These are phyloP conservation scores for Dermolepida albohirtum DNA, from an alignment of 2,888 invertebrate species.

Conservation along the genomic window DNA sequence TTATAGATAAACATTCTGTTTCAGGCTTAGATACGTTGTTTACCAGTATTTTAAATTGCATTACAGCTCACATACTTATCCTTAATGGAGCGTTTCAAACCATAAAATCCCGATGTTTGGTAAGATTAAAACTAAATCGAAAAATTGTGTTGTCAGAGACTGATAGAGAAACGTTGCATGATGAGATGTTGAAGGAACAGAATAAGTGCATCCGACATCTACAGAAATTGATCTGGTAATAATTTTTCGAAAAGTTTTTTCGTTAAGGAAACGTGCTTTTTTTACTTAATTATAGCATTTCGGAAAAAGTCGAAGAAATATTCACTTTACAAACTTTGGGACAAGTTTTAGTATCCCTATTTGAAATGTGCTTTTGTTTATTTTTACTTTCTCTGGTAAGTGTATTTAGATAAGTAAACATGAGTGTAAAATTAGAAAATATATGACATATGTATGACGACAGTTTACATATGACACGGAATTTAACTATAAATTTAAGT, in stretches of 20 bases:
- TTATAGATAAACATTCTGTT: slow-evolving; percentile 15
- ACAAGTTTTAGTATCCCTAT: slow-evolving; percentile 54
- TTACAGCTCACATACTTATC: slow-evolving; percentile 52
- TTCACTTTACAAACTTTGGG: slow-evolving; percentile 52
- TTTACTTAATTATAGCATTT: slow-evolving; percentile 47
- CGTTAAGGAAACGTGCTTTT: not conserved
- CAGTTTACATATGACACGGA: too few species aligned
- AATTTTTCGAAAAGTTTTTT: not conserved
- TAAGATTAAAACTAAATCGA: slow-evolving; percentile 42
- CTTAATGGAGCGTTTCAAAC: slow-evolving; percentile 53
- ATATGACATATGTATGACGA: too few species aligned
- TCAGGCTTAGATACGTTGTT: slow-evolving; percentile 53
- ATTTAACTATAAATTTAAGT: too few species aligned
- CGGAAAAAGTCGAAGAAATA: slow-evolving; percentile 52
- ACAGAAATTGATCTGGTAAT: slow-evolving; percentile 52
- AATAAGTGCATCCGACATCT: slow-evolving; percentile 53
- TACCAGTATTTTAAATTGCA: slow-evolving; percentile 52
- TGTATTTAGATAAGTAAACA: not conserved
- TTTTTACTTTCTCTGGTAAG: slow-evolving; percentile 52
- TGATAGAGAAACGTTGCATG: slow-evolving; percentile 44
- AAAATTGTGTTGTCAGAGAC: slow-evolving; percentile 30
- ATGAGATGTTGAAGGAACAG: slow-evolving; percentile 52
- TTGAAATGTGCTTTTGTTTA: slow-evolving; percentile 54
- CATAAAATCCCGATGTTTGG: slow-evolving; percentile 50
- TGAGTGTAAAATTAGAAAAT: not conserved